Evolutionary conservation across 1,140 invertebrate genomes (phyloP), one percentile per base, ranked within the genome.

Genomic region (Drepana arcuata): DNA sequence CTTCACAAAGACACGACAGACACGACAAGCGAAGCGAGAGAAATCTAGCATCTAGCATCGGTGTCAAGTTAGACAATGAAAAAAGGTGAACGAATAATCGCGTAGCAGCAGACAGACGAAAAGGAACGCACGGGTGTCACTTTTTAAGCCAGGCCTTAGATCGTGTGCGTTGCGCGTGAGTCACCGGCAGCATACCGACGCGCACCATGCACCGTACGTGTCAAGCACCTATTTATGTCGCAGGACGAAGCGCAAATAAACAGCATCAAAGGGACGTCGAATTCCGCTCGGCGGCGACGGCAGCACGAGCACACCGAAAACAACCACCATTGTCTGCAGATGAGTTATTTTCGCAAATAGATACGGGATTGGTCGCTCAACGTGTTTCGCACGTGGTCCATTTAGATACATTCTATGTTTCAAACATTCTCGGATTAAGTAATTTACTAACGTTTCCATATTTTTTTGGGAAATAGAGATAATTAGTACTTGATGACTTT

Each of bases 201-300:
- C 50, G 64, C 62, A 75, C 68, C 74, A 69, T 70, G 64, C 70
- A 65, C 50, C 42, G 62, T 61, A 48, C 69, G 73, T 81, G 77
- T 81, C 77, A 78, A 75, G 62, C 63, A 74, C 72, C 77, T 81
- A 81, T 81, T 81, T 81, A 77, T 70, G 77, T 79, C 65, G 64
- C 77, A 78, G 71, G 73, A 78, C 68, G 61, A 78, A 60, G 69
- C 65, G 72, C 75, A 81, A 79, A 81, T 81, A 81, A 81, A 81
- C 69, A 73, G 68, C 74, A 73, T 81, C 77, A 81, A 81, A 81
- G 70, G 71, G 54, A 74, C 49, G 53, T 56, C 54, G 65, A 71
- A 80, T 66, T 73, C 68, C 72, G 53, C 38, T 42, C 53, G 45
- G 33, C 44, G 45, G 48, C 58, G 49, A 25, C 50, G 42, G 55